Percentiles rank a stretch among this genome's conserved stretches.
Evolutionary conservation across 1,140 invertebrate genomes (phyloP).

Genomic region (Saxidomus purpurata): DNA sequence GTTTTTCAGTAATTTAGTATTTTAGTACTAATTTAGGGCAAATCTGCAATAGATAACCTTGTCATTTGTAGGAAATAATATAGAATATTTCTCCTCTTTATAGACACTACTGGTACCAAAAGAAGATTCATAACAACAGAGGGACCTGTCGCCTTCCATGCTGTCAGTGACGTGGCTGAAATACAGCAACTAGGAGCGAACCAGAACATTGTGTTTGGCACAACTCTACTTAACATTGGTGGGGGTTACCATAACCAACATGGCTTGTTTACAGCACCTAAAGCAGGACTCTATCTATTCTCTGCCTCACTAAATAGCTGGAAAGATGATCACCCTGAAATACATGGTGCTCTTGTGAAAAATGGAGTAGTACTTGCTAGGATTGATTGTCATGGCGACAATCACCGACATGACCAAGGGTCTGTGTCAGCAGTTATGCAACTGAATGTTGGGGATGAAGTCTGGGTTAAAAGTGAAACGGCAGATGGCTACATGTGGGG

Average conservation of each 20-base stretch:
- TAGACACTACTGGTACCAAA: no score
- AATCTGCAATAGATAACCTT: no score
- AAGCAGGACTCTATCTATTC: no score
- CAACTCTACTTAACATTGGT: background rate
- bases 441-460: no score
- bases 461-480: slow-evolving; percentile 22
- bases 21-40: no score
- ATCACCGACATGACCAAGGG: background rate
- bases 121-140: no score
- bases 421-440: slow-evolving; percentile 33
- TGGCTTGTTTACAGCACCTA: background rate
- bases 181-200: background rate
- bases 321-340: background rate
- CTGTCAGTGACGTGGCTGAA: background rate
- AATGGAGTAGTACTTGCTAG: background rate
- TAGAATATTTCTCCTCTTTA: no score
- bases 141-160: background rate
- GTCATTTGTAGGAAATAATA: no score
- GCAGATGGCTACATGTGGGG: background rate
- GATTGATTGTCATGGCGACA: background rate
- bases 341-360: background rate
- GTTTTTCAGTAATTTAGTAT: no score
- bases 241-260: background rate
- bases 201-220: background rate
- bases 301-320: background rate